Evolutionary conservation across 2,113 vertebrate genomes (phyloP), one percentile per base, ranked within the genome.

Genomic region (Ochotona curzoniae): DNA sequence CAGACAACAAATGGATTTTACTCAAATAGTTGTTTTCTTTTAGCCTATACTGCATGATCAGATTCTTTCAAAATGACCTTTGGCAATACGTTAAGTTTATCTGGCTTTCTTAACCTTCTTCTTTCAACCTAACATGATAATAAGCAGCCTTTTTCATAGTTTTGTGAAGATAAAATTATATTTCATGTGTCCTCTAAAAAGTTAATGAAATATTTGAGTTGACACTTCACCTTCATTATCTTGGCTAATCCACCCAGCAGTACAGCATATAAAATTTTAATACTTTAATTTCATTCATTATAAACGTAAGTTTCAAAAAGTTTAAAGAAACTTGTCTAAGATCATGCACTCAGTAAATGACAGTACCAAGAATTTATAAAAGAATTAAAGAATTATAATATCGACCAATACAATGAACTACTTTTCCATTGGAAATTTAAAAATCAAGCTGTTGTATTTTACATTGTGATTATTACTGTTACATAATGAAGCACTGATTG

Each of bases 271-370:
- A 49, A 90, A 93, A 81, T 88, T 78, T 75, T 94, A 93, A 82
- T 92, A 92, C 66, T 85, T 94, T 74, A 81, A 94, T 90, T 92
- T 80, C 12, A 28, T 90, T 95, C 54, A 67, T n/a, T 14, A 87
- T 61, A 1, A 95, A 87, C 57, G 30, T 85, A 20, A 63, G 26
- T 95, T 82, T 92, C 71, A 47, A 78, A 69, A 91, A 74, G n/a
- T 23, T 81, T 87, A 38, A 44, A 90, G 11, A 74, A 82, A 94
- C 63, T 91, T 94, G 35, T 26, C 64, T 35, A 49, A 66, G 64
- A 86, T 93, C 63, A 70, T 38, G 28, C 30, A 92, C 2, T 18
- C 91, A 83, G 32, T 51, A 90, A 89, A 86, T 38, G 44, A 21
- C 5, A 76, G 11, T 83, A 15, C 32, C 26, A 84, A 82, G n/a